A percentile compares a stretch with the other conserved stretches of the same genome.
phyloP scores from a whole-genome alignment of 1,140 invertebrate genomes.

The Drosophila aff. region DNA sequence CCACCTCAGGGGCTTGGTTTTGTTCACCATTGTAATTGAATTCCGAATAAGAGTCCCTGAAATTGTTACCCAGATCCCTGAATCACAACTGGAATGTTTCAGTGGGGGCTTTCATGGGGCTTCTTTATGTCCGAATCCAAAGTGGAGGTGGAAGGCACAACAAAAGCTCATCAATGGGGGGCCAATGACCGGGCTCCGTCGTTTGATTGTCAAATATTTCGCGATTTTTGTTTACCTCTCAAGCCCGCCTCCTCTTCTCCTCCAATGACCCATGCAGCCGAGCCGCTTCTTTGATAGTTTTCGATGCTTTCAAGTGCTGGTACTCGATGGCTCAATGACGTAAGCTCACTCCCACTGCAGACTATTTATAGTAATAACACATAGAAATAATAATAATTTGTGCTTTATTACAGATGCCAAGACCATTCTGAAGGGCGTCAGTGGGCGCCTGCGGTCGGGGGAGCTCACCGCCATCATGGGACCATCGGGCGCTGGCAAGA shows the following conservation, averaged over 20 bases:
- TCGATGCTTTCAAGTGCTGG: neutral
- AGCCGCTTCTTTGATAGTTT: conserved; percentile 23
- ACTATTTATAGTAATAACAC: conserved; percentile 33
- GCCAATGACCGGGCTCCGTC: conserved; percentile 44
- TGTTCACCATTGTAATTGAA: neutral
- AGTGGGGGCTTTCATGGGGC: neutral
- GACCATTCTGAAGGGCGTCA: conserved; percentile 93
- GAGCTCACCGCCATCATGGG: conserved; percentile 97
- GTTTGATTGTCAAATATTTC: conserved; percentile 33
- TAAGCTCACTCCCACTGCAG: neutral
- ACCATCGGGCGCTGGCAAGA: conserved; percentile 96
- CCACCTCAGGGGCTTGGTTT: neutral
- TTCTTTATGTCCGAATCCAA: neutral
- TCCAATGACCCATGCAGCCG: conserved; percentile 12
- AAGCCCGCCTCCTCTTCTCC: neutral
- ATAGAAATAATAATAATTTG: neutral
- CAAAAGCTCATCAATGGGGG: conserved; percentile 16
- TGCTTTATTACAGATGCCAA: conserved; percentile 89
- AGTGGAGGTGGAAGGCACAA: conserved; percentile 13
- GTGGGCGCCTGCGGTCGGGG: conserved; percentile 92
- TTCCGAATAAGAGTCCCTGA: neutral
- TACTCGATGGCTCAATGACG: conserved; percentile 29
- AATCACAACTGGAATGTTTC: neutral
- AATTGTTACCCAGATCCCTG: conserved; percentile 7
- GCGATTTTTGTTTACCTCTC: conserved; percentile 37